Conservation (phyloP, 2,113 vertebrate species). For the Cheilinus undulatus region DNA sequence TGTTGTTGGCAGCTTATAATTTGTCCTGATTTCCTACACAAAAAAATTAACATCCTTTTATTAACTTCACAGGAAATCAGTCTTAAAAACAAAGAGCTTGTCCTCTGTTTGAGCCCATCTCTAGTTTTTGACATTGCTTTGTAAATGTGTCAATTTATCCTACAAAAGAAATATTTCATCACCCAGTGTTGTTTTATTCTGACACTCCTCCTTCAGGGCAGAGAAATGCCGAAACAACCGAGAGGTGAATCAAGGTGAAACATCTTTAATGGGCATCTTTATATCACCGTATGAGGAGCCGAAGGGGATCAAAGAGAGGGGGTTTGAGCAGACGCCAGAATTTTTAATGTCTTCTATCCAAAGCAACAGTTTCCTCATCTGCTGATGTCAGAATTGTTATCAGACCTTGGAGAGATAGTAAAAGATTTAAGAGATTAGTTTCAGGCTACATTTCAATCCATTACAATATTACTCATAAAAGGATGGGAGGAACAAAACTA, state of each 20-base stretch:
- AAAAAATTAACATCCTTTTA: not conserved
- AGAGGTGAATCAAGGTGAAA: not conserved
- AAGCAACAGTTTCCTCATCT: not conserved
- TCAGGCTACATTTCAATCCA: not conserved
- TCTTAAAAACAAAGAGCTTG: not conserved
- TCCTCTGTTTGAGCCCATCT: constrained; percentile 5
- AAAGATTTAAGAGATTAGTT: not conserved
- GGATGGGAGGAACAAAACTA: no score
- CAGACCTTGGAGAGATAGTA: not conserved
- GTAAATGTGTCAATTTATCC: not conserved
- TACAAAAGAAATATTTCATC: not conserved
- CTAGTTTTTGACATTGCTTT: not conserved
- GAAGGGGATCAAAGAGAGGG: not conserved
- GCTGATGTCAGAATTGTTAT: not conserved
- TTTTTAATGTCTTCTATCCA: not conserved
- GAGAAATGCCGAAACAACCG: not conserved
- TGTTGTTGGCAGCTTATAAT: not conserved
- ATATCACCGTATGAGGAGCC: not conserved
- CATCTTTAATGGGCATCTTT: not conserved
- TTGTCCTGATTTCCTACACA: not conserved
- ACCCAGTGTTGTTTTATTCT: not conserved
- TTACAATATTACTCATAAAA: not conserved
- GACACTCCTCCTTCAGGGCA: not conserved
- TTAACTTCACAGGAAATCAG: not conserved
- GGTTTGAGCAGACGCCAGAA: not conserved